phyloP scores from a whole-genome alignment of 1,140 invertebrate species.

The Triops longicaudatus region DNA sequence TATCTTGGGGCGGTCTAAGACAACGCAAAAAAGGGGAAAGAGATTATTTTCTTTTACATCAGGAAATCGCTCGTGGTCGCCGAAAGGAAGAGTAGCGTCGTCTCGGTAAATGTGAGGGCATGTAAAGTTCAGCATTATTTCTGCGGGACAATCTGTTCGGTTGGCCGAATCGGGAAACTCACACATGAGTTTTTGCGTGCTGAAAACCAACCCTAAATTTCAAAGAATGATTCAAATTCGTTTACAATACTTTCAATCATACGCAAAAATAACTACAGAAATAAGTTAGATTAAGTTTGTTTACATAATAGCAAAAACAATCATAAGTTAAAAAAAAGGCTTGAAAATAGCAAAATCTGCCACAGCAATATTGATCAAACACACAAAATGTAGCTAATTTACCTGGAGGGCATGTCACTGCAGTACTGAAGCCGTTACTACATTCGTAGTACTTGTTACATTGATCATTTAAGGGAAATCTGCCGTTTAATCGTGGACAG shows the following conservation, averaged over 20 bases:
- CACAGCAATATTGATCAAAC: too few relatives aligned
- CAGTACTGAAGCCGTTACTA: not conserved
- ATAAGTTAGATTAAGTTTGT: too few relatives aligned
- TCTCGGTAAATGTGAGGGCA: constrained; percentile 37
- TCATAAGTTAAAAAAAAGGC: too few relatives aligned
- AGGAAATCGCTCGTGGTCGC: constrained; percentile 34
- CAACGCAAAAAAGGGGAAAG: not conserved
- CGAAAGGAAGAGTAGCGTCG: constrained; percentile 33
- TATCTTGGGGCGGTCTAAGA: not conserved
- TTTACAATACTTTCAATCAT: too few relatives aligned
- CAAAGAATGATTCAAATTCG: too few relatives aligned
- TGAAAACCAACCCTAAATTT: constrained; percentile 39
- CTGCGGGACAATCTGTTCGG: constrained; percentile 28
- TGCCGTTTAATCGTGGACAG: constrained; percentile 16
- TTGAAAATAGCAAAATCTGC: too few relatives aligned
- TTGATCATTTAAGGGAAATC: not conserved
- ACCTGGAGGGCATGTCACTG: constrained; percentile 19
- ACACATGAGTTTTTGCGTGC: constrained; percentile 36
- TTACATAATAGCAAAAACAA: too few relatives aligned
- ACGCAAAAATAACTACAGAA: too few relatives aligned
- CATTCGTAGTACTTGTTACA: constrained; percentile 23
- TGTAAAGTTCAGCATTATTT: constrained; percentile 35
- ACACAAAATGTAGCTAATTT: not conserved
- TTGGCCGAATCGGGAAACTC: constrained; percentile 34
- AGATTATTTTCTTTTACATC: constrained; percentile 35